Evolutionary conservation across 2,113 vertebrate species (phyloP).

Genomic region (Saimiri boliviensis): DNA sequence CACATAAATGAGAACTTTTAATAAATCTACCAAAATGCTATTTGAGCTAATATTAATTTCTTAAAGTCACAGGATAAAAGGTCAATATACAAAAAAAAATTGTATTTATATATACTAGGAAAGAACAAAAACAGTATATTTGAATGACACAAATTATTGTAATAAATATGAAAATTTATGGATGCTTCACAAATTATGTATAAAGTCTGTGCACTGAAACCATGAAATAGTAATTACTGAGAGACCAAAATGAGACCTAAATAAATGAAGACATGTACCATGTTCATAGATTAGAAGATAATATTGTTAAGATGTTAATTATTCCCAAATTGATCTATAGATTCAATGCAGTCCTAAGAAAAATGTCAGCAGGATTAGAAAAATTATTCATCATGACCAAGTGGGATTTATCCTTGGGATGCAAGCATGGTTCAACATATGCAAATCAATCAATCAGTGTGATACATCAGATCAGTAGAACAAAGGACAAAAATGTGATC

Average conservation of each 20-base stretch:
- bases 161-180: not conserved
- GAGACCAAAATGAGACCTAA: constrained; percentile 10
- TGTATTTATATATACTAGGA: not conserved
- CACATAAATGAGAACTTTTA: not conserved
- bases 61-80: not conserved
- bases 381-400: no score
- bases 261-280: not conserved
- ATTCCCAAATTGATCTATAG: not conserved
- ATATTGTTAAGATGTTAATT: not conserved
- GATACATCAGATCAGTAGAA: no score
- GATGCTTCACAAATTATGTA: not conserved
- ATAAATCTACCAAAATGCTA: not conserved
- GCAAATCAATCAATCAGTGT: no score
- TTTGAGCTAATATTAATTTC: constrained; percentile 8
- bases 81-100: not conserved
- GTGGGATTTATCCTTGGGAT: no score
- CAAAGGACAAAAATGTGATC: no score
- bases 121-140: not conserved
- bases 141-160: not conserved
- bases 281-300: not conserved
- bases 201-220: not conserved
- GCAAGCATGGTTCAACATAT: no score
- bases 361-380: not conserved
- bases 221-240: not conserved
- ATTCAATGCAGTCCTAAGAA: not conserved